Percentiles rank a stretch among this genome's conserved stretches.
Evolutionary conservation across 2,113 vertebrate genomes (phyloP).

Genomic region (Odobenus rosmarus): DNA sequence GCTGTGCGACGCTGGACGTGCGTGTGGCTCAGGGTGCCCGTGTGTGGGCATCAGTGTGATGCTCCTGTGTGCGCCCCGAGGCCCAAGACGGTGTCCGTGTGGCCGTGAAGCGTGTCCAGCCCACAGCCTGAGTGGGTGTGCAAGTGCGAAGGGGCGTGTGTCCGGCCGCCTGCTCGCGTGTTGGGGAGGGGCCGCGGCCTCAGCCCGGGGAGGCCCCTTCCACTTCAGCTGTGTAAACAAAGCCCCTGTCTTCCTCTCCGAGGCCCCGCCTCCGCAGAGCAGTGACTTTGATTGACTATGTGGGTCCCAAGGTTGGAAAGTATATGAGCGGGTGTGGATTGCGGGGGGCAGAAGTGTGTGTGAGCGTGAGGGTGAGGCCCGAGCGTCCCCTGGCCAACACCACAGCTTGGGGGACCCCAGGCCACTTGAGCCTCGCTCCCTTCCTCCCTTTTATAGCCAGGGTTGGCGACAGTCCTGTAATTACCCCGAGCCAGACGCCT

Average conservation of each 20-base stretch:
- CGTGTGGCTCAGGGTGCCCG: not conserved
- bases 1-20: not conserved
- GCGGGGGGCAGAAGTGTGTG: not conserved
- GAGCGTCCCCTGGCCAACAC: not conserved
- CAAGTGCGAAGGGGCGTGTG: not conserved
- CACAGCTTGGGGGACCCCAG: not conserved
- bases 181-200: not conserved
- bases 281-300: not conserved
- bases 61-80: not conserved
- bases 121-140: not conserved
- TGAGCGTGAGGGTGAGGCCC: not conserved
- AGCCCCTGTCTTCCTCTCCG: not conserved
- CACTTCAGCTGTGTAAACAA: conserved; percentile 68
- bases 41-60: not conserved
- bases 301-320: not conserved
- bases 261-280: not conserved
- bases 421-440: not conserved
- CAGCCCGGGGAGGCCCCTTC: not conserved
- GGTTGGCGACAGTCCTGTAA: not conserved
- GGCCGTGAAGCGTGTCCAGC: not conserved
- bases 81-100: not conserved
- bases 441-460: not conserved
- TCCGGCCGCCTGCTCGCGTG: not conserved
- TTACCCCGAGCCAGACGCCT: not conserved
- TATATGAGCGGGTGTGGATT: not conserved